phyloP scores from a whole-genome alignment of 2,113 vertebrate genomes.

The Setophaga coronata region DNA sequence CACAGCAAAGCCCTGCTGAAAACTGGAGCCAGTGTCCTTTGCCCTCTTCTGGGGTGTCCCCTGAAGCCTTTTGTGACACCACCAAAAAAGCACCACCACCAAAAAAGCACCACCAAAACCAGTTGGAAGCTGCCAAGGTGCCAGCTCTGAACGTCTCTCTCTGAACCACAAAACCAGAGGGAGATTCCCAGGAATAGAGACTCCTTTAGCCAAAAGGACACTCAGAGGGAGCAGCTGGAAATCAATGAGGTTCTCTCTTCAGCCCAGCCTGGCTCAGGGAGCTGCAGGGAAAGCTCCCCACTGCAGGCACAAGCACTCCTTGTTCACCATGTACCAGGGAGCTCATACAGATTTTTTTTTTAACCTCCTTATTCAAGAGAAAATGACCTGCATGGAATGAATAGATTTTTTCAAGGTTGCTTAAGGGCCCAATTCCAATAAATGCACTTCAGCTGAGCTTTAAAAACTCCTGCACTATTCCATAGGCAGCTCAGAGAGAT shows the following conservation, averaged over 20 bases:
- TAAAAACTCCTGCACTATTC: neutral
- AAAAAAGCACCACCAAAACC: neutral
- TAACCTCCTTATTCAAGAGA: neutral
- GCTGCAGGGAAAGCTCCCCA: neutral
- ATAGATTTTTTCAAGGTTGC: neutral
- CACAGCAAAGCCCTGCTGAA: neutral
- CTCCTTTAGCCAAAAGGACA: neutral
- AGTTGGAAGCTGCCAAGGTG: accelerated
- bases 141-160: neutral
- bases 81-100: neutral
- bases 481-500: neutral
- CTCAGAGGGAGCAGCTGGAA: neutral
- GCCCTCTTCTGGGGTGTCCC: neutral
- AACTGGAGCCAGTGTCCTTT: accelerated
- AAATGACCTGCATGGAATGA: neutral
- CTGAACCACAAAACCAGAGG: neutral
- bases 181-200: neutral
- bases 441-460: neutral
- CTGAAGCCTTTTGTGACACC: neutral
- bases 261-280: constrained; percentile 1
- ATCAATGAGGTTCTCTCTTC: constrained; percentile 26
- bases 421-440: neutral
- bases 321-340: constrained; percentile 12
- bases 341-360: neutral
- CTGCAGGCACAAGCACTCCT: constrained; percentile 39